Conservation (phyloP, 2,113 vertebrate genomes). For the Girardinichthys multiradiatus region DNA sequence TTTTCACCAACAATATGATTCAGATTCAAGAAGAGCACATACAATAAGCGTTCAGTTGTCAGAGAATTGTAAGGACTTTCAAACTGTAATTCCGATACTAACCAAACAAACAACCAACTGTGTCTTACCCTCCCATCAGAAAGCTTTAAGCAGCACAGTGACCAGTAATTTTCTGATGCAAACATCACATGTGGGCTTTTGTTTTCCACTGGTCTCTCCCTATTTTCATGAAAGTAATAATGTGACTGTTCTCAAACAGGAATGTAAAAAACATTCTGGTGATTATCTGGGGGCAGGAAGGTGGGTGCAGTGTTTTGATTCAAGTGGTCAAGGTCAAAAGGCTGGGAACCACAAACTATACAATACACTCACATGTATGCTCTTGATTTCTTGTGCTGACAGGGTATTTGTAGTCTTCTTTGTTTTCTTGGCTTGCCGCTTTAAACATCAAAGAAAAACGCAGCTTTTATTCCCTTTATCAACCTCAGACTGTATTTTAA, state of each 20-base stretch:
- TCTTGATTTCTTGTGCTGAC: slow-evolving; percentile 89
- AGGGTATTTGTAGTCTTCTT: slow-evolving; percentile 88
- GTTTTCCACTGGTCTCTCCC: not conserved
- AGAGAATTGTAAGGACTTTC: not conserved
- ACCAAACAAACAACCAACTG: too few relatives aligned
- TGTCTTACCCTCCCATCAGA: not conserved
- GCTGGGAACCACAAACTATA: not conserved
- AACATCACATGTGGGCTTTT: not conserved
- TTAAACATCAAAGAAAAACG: slow-evolving; percentile 16
- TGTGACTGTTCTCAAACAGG: not conserved
- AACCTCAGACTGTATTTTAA: not conserved
- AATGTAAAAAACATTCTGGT: not conserved
- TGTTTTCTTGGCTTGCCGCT: slow-evolving; percentile 88
- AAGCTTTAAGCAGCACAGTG: not conserved
- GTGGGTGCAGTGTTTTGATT: not conserved
- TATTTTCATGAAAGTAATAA: not conserved
- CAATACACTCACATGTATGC: slow-evolving; percentile 87
- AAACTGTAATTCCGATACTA: not conserved
- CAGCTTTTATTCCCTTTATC: too few relatives aligned
- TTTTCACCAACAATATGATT: not conserved
- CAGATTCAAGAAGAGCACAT: not conserved
- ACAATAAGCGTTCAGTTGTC: not conserved
- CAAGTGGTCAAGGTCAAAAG: not conserved
- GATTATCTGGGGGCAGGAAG: not conserved
- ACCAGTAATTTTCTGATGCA: not conserved